Base-by-base conservation (phyloP, 2,888 invertebrate species). In the Iphiclides podalirius region DNA sequence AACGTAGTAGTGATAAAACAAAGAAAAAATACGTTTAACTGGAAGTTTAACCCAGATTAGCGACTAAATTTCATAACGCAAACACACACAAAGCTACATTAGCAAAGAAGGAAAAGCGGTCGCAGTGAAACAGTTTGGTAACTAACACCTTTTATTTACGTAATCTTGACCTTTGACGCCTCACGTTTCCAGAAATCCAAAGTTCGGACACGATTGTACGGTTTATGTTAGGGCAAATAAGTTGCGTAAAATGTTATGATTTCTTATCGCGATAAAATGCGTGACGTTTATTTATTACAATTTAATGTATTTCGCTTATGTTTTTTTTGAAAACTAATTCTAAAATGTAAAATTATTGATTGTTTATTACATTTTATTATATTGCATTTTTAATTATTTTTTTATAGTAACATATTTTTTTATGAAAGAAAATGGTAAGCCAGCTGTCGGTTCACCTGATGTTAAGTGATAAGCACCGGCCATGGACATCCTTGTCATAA, bases 51-150 rank as follows among this genome's bases (percentile, higher is more conserved):
- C 49, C 35, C 44, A 12, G 16, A 38, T 33, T 38, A 23, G 11
- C 39, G 26, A 16, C 17, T 11, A n/a, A 17, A 33, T 44, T 50
- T 34, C 39, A 35, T 40, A 44, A 39, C 11, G 11, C 15, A n/a
- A n/a, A n/a, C n/a, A n/a, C n/a, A 39, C 26, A 23, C 47, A 23
- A 40, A 38, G 35, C 28, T 44, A 39, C 37, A 28, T 44, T 44
- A 40, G 44, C 36, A 50, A 44, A 50, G 33, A 39, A 33, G 43
- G 34, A 49, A 43, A 49, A 44, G 16, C 34, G 39, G 35, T 13
- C 43, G 12, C 38, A 49, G 44, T 37, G 12, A 31, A 44, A 12
- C 35, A 26, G 39, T 50, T 39, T 44, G 23, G 39, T 44, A 44
- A 50, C 28, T 28, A 2, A 8, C 28, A 16, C 6, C 11, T n/a